These are phyloP conservation scores for Coenonympha glycerion DNA, from an alignment of 2,888 invertebrate species.

Conservation along the genomic window DNA sequence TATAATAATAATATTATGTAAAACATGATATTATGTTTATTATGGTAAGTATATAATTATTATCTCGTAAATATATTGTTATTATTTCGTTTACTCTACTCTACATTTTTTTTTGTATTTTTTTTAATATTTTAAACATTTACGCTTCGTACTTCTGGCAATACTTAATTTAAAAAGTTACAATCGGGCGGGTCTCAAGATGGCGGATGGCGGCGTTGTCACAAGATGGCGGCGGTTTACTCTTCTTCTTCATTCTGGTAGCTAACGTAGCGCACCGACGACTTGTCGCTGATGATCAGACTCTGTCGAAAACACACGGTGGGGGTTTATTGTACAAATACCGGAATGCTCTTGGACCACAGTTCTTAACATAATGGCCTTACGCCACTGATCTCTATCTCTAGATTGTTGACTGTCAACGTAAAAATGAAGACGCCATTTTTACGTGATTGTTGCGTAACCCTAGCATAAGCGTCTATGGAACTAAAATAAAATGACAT, in stretches of 20 bases:
- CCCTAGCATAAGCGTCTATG: too few relatives aligned
- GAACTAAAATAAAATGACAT: too few relatives aligned
- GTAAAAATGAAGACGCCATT: too few relatives aligned
- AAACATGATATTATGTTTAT: constrained; percentile 14
- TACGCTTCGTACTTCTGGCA: constrained; percentile 21
- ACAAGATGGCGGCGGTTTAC: constrained; percentile 45
- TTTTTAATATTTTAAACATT: constrained; percentile 3
- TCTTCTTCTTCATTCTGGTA: constrained; percentile 95
- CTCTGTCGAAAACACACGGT: constrained; percentile 81
- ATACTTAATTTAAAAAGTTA: constrained; percentile 20
- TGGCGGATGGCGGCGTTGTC: constrained; percentile 47
- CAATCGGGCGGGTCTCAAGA: constrained; percentile 42
- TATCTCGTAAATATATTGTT: constrained; percentile 19
- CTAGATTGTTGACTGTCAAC: too few relatives aligned
- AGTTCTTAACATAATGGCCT: too few relatives aligned
- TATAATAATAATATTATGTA: constrained; percentile 1
- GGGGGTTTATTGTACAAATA: too few relatives aligned
- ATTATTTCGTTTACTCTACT: constrained; percentile 15
- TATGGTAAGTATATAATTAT: constrained; percentile 13
- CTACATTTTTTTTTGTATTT: constrained; percentile 22
- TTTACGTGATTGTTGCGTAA: too few relatives aligned
- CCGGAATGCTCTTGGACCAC: too few relatives aligned
- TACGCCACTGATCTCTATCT: too few relatives aligned
- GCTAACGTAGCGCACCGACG: constrained; percentile 95
- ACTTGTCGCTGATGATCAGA: constrained; percentile 91